Base-by-base conservation (phyloP, 2,797 vertebrate species). In the Synaphobranchus kaupii region DNA sequence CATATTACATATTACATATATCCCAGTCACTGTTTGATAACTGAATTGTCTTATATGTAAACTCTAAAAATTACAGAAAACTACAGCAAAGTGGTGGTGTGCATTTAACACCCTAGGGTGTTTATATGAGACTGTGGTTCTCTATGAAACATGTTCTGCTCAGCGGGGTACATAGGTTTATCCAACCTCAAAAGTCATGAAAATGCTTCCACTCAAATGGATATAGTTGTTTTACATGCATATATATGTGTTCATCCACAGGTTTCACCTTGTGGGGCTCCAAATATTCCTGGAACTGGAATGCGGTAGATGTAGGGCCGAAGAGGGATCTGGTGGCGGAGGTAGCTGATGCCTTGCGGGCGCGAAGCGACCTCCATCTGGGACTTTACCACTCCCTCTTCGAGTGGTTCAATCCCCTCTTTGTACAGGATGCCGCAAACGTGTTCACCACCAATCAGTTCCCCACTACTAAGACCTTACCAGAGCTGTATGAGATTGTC, bases 341-440 rank as follows among this genome's bases (percentile, higher is more conserved):
- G 83, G 90, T 99, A 12, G 96, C 95, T 78, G 87, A 12, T 0
- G 96, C 98, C 82, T 83, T 99, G 58, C 96, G 96, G 12, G 93
- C 91, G 0, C 86, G 93, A 85, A 97, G 95, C 0, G 92, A 93
- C 90, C 91, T 99, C 89, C 98, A 0, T 78, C 95, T 99, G 25
- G 99, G 99, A 22, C 95, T 99, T 0, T 99, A 99, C 88, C 98
- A 99, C 88, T 99, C 99, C 1, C 96, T 98, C 8, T 99, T 99
- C 0, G 98, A 99, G 91, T 99, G 98, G 98, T 99, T 99, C 87
- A 96, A 99, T 88, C 98, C 98, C 0, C 94, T 98, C 76, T 99
- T 95, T 90, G 91, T 94, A 44, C 89, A 91, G 71, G 98, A 99
- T 86, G 89, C 95, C 7, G 89, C 92, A 76, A 97, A 93, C 12